Base-by-base conservation (phyloP, 2,113 vertebrate genomes). In the Ibidorhyncha struthersii region DNA sequence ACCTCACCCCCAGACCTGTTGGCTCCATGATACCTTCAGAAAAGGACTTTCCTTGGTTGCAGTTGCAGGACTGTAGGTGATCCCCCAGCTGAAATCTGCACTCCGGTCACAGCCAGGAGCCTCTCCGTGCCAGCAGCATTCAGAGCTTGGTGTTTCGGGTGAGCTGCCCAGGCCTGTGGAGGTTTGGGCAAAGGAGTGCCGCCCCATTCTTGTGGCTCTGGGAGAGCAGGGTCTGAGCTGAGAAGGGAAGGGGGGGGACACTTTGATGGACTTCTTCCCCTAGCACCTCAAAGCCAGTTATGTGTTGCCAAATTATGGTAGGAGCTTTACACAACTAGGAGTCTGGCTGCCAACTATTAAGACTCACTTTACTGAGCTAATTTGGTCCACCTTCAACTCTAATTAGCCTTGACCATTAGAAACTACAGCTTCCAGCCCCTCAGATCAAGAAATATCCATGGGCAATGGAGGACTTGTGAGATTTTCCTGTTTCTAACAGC, bases 241-340 rank as follows among this genome's bases (percentile, higher is more conserved):
- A 26, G 25, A 11, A 67, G 26, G 12, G 21, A 78, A 80, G 18
- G 3, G 41, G 43, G 5, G 36, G 3, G 6, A 34, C 47, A 29
- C 29, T 27, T 50, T 18, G 9, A 45, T 52, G 50, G 43, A 26
- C 20, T 88, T 71, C 56, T 71, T 89, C 13, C 9, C 16, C 40
- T 34, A 70, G 36, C 3, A 50, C 18, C 62, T 91, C 50, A 82
- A 63, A 59, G 27, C 6, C 53, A 65, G 10, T 74, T 74, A 41
- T 0, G 0, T n/a, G 20, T 32, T 81, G 36, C 50, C 27, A 61
- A 20, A 43, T 41, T 43, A 14, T 6, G 12, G 53, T 10, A 69
- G 72, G 61, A 80, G 25, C 20, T 84, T 83, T 34, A 81, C 25
- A 16, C 61, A 69, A 23, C 17, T 21, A 36, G 56, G 4, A 76